Evolutionary conservation across 2,113 vertebrate genomes (phyloP).

Genomic region (Podocnemis expansa): DNA sequence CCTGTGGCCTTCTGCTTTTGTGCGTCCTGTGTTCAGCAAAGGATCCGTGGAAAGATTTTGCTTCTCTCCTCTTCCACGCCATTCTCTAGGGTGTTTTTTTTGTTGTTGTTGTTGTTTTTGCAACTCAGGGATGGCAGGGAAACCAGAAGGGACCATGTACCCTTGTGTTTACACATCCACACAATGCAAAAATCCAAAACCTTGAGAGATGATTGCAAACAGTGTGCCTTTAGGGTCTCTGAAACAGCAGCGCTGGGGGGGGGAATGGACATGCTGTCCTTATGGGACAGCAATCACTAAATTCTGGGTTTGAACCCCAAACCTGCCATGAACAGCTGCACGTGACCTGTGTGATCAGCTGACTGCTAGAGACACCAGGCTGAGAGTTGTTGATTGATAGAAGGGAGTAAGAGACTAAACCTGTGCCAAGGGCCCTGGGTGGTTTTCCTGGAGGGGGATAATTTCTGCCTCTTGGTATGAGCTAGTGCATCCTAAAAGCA

Average conservation of each 20-base stretch:
- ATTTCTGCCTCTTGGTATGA: neutral
- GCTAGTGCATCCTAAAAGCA: neutral
- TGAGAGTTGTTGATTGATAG: neutral
- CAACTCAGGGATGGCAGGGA: neutral
- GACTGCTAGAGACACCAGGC: neutral
- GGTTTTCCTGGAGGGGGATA: neutral
- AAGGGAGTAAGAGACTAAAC: neutral
- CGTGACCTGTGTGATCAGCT: neutral
- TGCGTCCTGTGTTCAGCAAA: neutral
- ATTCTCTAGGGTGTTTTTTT: neutral
- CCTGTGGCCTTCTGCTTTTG: neutral
- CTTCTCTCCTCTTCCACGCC: neutral
- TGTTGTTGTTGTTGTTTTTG: no score
- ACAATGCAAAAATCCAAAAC: neutral
- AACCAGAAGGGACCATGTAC: no score
- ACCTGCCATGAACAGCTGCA: neutral
- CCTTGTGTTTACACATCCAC: neutral
- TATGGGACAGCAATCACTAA: neutral
- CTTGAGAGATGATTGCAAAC: neutral
- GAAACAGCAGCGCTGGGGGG: neutral
- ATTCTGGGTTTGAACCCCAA: neutral
- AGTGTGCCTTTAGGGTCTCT: neutral
- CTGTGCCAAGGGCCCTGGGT: neutral
- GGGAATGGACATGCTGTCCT: neutral
- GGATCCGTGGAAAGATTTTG: neutral